A percentile compares a stretch with the other conserved stretches of the same genome.
phyloP scores from a whole-genome alignment of 2,888 invertebrate genomes.

The Diaprepes abbreviatus region DNA sequence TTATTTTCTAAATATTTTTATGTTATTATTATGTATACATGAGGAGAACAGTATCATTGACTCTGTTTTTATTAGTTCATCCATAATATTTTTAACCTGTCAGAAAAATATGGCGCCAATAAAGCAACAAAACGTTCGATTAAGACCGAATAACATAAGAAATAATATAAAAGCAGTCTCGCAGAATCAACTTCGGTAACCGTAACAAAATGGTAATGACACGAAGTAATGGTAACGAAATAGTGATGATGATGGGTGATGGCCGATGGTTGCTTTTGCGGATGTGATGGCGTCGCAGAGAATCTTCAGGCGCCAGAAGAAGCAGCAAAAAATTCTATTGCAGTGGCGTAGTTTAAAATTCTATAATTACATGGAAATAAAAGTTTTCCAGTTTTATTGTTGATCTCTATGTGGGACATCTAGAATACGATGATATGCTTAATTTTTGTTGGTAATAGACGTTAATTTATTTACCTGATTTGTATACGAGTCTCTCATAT shows the following conservation, averaged over 20 bases:
- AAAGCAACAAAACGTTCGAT: neutral
- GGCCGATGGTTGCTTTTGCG: neutral
- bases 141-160: neutral
- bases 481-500: too few relatives aligned
- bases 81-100: neutral
- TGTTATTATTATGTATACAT: too few relatives aligned
- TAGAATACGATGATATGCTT: too few relatives aligned
- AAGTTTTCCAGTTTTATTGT: too few relatives aligned
- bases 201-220: slow-evolving; percentile 19
- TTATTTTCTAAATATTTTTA: too few relatives aligned
- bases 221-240: slow-evolving; percentile 12
- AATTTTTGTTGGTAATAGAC: too few relatives aligned
- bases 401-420: too few relatives aligned
- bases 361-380: too few relatives aligned
- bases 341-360: neutral
- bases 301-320: slow-evolving; percentile 10
- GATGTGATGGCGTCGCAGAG: slow-evolving; percentile 16
- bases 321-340: neutral
- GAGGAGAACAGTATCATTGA: too few relatives aligned
- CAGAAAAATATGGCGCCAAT: neutral
- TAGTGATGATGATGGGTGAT: neutral
- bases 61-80: too few relatives aligned
- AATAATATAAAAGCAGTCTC: slow-evolving; percentile 1
- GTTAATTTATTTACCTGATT: too few relatives aligned
- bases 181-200: slow-evolving; percentile 5